Percentiles rank a stretch among this genome's conserved stretches.
Evolutionary conservation across 2,888 invertebrate species (phyloP).

Genomic region (Balanococcus diminutus): DNA sequence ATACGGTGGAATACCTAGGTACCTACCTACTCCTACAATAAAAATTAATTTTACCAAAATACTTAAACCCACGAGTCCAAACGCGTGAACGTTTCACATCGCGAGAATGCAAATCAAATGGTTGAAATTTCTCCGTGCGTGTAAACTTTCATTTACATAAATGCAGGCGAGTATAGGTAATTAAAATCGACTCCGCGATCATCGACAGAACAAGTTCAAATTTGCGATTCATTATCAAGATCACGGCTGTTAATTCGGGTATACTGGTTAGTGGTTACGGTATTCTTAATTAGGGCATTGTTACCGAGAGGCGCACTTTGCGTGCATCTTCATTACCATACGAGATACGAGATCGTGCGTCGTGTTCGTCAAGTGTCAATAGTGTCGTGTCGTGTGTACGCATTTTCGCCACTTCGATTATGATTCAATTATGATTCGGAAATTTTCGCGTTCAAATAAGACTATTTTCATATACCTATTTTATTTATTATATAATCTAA

Average conservation of each 20-base stretch:
- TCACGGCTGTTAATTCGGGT: not conserved
- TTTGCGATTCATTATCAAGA: constrained; percentile 33
- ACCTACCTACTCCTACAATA: no score
- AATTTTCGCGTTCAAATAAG: constrained; percentile 8
- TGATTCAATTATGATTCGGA: constrained; percentile 47
- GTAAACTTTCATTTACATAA: constrained; percentile 36
- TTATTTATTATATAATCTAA: not conserved
- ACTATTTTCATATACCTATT: constrained; percentile 2
- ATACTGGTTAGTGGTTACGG: not conserved
- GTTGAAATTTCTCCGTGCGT: constrained; percentile 17
- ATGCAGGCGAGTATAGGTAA: not conserved
- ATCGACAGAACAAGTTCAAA: not conserved
- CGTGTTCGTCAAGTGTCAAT: not conserved
- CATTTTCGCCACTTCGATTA: constrained; percentile 4
- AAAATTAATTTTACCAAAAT: no score
- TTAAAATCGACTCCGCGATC: not conserved
- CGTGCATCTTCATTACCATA: constrained; percentile 22
- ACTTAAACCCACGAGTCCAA: no score
- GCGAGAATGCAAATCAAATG: not conserved
- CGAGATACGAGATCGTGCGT: not conserved
- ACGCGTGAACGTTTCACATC: not conserved
- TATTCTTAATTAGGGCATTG: constrained; percentile 41
- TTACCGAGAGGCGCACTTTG: not conserved
- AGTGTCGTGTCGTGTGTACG: not conserved
- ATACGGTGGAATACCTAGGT: no score